Evolutionary conservation across 2,113 vertebrate species (phyloP).

Genomic region (Tauraco erythrolophus): DNA sequence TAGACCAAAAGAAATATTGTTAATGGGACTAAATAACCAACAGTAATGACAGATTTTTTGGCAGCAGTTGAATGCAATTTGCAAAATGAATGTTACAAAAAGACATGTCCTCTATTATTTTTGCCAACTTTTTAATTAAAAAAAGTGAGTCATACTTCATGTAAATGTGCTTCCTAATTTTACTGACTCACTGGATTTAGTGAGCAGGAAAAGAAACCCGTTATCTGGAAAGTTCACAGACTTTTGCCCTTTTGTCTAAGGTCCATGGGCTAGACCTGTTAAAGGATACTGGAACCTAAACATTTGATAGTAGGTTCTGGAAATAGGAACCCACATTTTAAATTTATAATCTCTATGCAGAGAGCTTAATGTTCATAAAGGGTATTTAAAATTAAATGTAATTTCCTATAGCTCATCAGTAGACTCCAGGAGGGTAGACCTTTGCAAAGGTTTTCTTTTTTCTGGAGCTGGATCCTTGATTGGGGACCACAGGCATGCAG

Average conservation of each 20-base stretch:
- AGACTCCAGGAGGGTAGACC: background rate
- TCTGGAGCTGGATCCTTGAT: background rate
- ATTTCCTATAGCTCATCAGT: background rate
- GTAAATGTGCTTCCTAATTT: conserved; percentile 18
- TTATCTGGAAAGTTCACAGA: background rate
- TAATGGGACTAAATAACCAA: background rate
- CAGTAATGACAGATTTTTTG: conserved; percentile 7
- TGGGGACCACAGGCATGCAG: background rate
- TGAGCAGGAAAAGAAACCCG: background rate
- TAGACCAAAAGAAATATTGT: background rate
- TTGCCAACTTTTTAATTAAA: conserved; percentile 62
- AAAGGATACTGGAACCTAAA: background rate
- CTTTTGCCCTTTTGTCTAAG: background rate
- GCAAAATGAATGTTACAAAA: conserved; percentile 35
- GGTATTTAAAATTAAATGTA: background rate
- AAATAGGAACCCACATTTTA: background rate
- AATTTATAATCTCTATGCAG: background rate
- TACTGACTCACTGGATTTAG: conserved; percentile 1
- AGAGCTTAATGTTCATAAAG: background rate
- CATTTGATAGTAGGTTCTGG: background rate
- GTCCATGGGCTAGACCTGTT: background rate
- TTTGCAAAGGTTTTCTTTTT: background rate
- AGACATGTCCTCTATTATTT: conserved; percentile 13
- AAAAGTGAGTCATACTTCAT: conserved; percentile 53
- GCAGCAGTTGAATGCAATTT: conserved; percentile 31